These are phyloP conservation scores for Rapana venosa DNA, from an alignment of 2,888 invertebrate genomes.

Conservation along the genomic window DNA sequence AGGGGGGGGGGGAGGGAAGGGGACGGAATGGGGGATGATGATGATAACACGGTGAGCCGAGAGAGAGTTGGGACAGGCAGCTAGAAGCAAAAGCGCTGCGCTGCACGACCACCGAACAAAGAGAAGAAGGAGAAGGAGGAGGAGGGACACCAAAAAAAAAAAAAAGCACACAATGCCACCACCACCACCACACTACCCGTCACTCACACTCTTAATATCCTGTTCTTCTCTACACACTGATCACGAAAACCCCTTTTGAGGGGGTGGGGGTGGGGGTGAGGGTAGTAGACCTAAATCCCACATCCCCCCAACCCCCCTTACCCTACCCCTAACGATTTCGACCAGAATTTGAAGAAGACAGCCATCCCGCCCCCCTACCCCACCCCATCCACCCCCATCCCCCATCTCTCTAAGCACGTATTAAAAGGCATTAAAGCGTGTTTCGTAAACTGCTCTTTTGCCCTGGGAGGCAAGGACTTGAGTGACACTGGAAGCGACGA, in stretches of 20 bases:
- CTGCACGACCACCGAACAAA: conserved; percentile 36
- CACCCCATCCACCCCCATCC: too few relatives aligned
- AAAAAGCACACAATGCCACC: neutral
- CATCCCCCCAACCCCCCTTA: too few relatives aligned
- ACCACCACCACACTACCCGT: too few relatives aligned
- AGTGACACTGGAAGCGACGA: neutral
- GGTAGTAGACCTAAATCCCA: too few relatives aligned
- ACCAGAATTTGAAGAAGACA: too few relatives aligned
- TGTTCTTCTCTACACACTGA: neutral
- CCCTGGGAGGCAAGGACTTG: neutral
- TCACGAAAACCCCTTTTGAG: neutral
- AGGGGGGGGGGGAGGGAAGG: neutral
- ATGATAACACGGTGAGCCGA: neutral
- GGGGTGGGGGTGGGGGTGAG: too few relatives aligned
- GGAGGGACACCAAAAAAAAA: too few relatives aligned
- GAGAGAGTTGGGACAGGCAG: conserved; percentile 17
- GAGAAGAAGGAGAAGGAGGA: neutral
- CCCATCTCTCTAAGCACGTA: too few relatives aligned
- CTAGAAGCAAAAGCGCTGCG: too few relatives aligned
- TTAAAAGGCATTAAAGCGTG: too few relatives aligned
- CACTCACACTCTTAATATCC: conserved; percentile 3
- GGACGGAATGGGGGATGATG: neutral
- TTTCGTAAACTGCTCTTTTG: neutral
- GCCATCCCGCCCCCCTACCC: too few relatives aligned
- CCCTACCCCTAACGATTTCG: too few relatives aligned